A percentile compares a stretch with the other conserved stretches of the same genome.
Evolutionary conservation across 2,113 vertebrate genomes (phyloP).

Genomic region (Chrysemys picta): DNA sequence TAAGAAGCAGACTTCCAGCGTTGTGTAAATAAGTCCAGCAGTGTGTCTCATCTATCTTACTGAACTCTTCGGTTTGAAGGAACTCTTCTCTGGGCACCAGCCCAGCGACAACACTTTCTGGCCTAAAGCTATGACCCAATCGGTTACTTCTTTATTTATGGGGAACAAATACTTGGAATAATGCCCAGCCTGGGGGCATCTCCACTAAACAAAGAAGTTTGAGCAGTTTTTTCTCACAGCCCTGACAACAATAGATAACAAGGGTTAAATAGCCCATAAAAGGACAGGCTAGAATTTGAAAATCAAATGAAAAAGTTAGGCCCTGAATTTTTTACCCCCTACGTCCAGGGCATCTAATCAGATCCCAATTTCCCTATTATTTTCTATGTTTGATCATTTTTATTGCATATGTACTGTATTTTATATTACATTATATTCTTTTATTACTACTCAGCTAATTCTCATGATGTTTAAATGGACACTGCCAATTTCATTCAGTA

Average conservation of each 20-base stretch:
- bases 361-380: neutral
- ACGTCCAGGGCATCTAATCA: neutral
- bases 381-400: neutral
- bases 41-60: neutral
- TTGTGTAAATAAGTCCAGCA: neutral
- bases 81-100: neutral
- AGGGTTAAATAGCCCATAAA: accelerated
- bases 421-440: neutral
- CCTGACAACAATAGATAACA: neutral
- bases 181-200: neutral
- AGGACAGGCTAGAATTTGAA: neutral
- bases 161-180: too few species aligned
- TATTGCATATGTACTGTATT: neutral
- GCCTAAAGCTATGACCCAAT: neutral
- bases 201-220: neutral
- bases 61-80: neutral
- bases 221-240: neutral
- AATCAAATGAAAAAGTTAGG: neutral
- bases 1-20: neutral
- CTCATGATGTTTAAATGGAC: neutral
- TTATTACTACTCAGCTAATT: neutral
- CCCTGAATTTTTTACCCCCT: neutral
- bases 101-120: neutral
- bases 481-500: neutral
- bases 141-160: neutral